Conservation (phyloP, 1,140 invertebrate genomes). For the Musca domestica region DNA sequence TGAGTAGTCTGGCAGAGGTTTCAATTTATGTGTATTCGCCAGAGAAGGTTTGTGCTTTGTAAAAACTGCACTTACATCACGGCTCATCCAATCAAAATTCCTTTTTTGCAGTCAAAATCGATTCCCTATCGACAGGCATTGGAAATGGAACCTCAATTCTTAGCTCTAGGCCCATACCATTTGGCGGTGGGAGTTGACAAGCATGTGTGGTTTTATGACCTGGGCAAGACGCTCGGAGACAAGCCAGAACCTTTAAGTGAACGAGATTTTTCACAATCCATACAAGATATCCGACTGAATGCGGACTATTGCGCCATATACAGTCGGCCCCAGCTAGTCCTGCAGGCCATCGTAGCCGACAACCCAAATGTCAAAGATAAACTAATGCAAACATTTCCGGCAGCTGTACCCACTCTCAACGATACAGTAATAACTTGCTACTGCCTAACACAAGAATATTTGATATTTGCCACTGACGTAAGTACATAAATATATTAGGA, state of each 20-base stretch:
- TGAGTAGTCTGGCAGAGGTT: conserved; percentile 89
- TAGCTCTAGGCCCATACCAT: conserved; percentile 85
- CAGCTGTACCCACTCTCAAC: conserved; percentile 62
- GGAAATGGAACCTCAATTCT: conserved; percentile 83
- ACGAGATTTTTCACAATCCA: conserved; percentile 80
- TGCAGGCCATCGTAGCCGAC: conserved; percentile 66
- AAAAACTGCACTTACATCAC: not conserved
- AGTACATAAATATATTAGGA: conserved; percentile 59
- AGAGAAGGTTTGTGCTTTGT: conserved; percentile 60
- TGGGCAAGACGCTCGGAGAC: conserved; percentile 59
- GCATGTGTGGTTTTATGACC: conserved; percentile 86
- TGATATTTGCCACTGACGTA: conserved; percentile 92
- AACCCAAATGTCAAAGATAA: conserved; percentile 62
- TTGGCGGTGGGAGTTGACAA: conserved; percentile 90
- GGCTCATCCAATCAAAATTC: not conserved
- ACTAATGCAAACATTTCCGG: conserved; percentile 84
- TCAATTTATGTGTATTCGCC: conserved; percentile 69
- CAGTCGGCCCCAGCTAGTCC: conserved; percentile 82
- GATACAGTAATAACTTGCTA: conserved; percentile 79
- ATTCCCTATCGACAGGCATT: conserved; percentile 43
- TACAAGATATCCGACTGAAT: conserved; percentile 74
- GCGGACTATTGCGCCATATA: conserved; percentile 83
- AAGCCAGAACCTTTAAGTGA: conserved; percentile 59
- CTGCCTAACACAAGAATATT: conserved; percentile 85
- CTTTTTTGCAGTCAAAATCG: conserved; percentile 34